These are phyloP conservation scores for Leptocoma aspasia DNA, from an alignment of 2,113 vertebrate genomes.

Conservation along the genomic window DNA sequence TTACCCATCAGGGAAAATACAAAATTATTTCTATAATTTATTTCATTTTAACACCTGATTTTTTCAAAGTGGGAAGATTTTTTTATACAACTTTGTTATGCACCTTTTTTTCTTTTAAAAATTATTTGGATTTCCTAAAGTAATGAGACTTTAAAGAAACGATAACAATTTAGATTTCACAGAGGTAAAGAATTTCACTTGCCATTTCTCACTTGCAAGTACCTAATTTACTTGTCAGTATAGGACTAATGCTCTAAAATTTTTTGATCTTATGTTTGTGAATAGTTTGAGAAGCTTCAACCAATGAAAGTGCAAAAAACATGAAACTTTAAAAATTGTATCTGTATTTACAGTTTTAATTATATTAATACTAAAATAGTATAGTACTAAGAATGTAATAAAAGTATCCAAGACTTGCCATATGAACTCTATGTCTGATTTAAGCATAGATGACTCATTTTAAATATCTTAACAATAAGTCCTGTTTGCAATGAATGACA, in stretches of 20 bases:
- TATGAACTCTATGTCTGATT: background rate
- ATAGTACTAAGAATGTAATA: background rate
- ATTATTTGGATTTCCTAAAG: background rate
- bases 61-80: background rate
- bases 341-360: background rate
- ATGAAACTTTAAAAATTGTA: background rate
- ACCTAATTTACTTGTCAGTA: background rate
- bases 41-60: background rate
- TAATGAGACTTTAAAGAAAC: background rate
- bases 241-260: background rate
- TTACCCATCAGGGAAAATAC: background rate
- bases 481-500: background rate
- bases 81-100: background rate
- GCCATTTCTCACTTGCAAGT: background rate
- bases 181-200: background rate
- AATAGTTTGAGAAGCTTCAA: background rate
- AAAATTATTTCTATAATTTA: background rate
- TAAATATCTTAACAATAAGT: background rate
- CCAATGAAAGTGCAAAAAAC: background rate
- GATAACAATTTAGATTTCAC: background rate
- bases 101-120: background rate
- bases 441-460: background rate
- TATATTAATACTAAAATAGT: background rate
- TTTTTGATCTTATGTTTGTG: background rate
- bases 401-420: background rate